phyloP scores from a whole-genome alignment of 1,140 invertebrate species.

The Agrilus planipennis region DNA sequence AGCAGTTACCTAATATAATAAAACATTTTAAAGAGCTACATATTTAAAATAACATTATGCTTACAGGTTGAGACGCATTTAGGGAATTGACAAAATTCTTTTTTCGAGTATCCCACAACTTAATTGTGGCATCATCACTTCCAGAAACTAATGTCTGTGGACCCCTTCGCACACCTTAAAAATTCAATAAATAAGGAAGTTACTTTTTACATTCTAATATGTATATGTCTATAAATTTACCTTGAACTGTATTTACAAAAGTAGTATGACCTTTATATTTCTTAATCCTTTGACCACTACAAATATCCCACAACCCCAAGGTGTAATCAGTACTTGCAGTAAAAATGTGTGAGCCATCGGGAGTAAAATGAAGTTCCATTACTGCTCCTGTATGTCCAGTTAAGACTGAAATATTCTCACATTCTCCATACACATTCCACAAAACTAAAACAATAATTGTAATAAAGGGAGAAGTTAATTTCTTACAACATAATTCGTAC shows the following conservation, averaged over 20 bases:
- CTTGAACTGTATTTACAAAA: constrained; percentile 78
- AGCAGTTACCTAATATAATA: constrained; percentile 54
- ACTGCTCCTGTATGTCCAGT: constrained; percentile 93
- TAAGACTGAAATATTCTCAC: constrained; percentile 90
- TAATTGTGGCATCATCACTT: constrained; percentile 89
- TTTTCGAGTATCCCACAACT: constrained; percentile 83
- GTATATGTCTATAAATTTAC: constrained; percentile 10
- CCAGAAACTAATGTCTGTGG: constrained; percentile 83
- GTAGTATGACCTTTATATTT: constrained; percentile 84
- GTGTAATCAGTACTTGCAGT: constrained; percentile 92
- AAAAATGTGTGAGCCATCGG: constrained; percentile 83
- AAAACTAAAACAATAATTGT: constrained; percentile 53
- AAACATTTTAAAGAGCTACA: background rate
- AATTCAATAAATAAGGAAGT: constrained; percentile 6
- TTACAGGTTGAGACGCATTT: constrained; percentile 63
- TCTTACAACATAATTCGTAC: constrained; percentile 47
- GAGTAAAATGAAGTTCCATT: constrained; percentile 92
- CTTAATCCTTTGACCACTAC: constrained; percentile 74
- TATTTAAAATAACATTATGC: background rate
- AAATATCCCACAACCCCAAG: constrained; percentile 89
- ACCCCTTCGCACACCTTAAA: constrained; percentile 63
- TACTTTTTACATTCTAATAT: constrained; percentile 6
- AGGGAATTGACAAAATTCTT: constrained; percentile 64
- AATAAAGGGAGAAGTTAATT: constrained; percentile 2
- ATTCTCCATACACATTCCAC: constrained; percentile 97